phyloP scores from a whole-genome alignment of 2,797 vertebrate genomes.

The Sorex maritimensis region DNA sequence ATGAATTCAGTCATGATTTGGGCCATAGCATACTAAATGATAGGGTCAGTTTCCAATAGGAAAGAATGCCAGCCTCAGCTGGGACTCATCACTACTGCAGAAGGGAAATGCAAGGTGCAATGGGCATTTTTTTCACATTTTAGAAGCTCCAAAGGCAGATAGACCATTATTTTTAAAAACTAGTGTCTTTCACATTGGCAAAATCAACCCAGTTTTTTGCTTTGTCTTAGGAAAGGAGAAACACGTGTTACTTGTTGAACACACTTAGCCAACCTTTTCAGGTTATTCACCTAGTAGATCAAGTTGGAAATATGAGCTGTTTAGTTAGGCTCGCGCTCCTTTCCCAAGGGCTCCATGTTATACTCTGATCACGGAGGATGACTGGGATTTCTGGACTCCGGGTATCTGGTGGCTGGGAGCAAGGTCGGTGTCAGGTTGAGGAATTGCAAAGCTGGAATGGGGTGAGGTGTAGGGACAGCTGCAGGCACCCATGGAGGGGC shows the following conservation, averaged over 20 bases:
- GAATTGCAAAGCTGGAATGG: background rate
- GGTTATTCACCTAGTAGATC: background rate
- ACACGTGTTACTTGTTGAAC: background rate
- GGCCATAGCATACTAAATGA: conserved; percentile 25
- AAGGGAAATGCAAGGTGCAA: conserved; percentile 51
- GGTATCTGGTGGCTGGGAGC: background rate
- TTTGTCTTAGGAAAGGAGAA: background rate
- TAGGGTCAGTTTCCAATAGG: background rate
- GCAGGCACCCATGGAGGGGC: background rate
- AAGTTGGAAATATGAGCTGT: background rate
- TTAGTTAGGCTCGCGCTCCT: background rate
- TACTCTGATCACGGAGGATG: background rate
- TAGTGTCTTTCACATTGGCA: background rate
- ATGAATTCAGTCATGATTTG: background rate
- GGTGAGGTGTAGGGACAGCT: background rate
- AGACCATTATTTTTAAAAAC: background rate
- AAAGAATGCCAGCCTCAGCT: background rate
- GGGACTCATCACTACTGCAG: background rate
- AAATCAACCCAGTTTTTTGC: background rate
- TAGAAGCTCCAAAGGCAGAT: conserved; percentile 16
- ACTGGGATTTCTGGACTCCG: background rate
- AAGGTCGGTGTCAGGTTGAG: background rate
- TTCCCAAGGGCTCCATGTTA: background rate
- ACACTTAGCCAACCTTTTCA: background rate
- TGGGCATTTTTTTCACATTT: background rate